A percentile compares a stretch with the other conserved stretches of the same genome.
Conservation (phyloP, 2,888 invertebrate species). For the Eupithecia tripunctaria region DNA sequence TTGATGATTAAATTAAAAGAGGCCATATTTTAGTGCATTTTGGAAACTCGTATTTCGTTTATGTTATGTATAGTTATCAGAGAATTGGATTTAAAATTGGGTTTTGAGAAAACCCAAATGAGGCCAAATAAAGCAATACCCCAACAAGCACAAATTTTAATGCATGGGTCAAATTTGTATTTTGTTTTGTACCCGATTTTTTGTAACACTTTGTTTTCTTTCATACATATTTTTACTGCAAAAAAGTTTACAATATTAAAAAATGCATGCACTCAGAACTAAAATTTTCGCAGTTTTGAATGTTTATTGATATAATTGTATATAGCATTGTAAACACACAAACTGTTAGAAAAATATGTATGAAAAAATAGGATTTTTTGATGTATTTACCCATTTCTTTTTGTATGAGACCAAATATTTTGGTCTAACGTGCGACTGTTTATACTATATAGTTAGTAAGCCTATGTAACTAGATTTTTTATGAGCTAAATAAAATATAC, state of each 20-base stretch:
- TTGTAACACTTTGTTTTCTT: conserved; percentile 17
- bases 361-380: conserved; percentile 56
- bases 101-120: conserved; percentile 65
- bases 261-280: neutral
- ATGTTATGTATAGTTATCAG: conserved; percentile 58
- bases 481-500: conserved; percentile 79
- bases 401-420: conserved; percentile 53
- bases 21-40: conserved; percentile 71
- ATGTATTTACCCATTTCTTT: conserved; percentile 67
- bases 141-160: conserved; percentile 70
- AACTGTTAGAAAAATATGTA: conserved; percentile 22
- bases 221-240: conserved; percentile 32
- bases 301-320: neutral
- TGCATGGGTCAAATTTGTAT: conserved; percentile 25
- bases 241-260: neutral
- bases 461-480: conserved; percentile 79
- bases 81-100: conserved; percentile 41
- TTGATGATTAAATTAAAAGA: conserved; percentile 62
- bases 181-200: conserved; percentile 8
- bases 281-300: neutral
- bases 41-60: conserved; percentile 51
- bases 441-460: conserved; percentile 62
- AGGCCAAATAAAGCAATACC: conserved; percentile 64
- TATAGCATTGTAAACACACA: neutral
- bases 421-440: conserved; percentile 67